Evolutionary conservation across 2,113 vertebrate genomes (phyloP).

Genomic region (Caranx melampygus): DNA sequence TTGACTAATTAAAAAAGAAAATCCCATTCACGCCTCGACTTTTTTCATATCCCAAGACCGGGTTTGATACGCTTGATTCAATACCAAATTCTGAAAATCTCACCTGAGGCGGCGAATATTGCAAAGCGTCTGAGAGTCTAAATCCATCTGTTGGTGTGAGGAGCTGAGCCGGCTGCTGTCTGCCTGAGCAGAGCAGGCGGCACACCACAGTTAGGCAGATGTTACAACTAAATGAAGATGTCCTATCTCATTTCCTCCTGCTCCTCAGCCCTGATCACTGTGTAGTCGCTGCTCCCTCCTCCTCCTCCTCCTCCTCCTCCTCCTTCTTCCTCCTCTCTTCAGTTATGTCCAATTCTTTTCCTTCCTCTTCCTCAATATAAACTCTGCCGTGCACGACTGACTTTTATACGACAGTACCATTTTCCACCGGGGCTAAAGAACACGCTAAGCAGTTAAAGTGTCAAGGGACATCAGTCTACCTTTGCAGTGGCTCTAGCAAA

Average conservation of each 20-base stretch:
- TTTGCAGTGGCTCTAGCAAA: constrained; percentile 30
- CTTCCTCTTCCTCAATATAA: constrained; percentile 38
- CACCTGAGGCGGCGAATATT: constrained; percentile 72
- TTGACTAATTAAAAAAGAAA: constrained; percentile 75
- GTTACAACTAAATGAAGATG: constrained; percentile 74
- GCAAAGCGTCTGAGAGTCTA: constrained; percentile 60
- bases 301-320: no score
- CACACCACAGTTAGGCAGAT: constrained; percentile 59
- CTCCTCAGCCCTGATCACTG: constrained; percentile 36
- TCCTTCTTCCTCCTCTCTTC: not conserved
- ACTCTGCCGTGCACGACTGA: constrained; percentile 54
- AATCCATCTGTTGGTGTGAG: constrained; percentile 62
- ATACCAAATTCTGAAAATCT: constrained; percentile 65
- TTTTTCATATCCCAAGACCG: constrained; percentile 64
- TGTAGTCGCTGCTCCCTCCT: constrained; percentile 8
- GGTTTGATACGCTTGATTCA: constrained; percentile 69
- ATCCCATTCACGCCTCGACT: constrained; percentile 63
- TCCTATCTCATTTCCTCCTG: constrained; percentile 66
- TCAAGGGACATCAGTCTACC: constrained; percentile 67
- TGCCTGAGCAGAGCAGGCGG: constrained; percentile 50
- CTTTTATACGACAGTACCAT: constrained; percentile 75
- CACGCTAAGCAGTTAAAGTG: constrained; percentile 74
- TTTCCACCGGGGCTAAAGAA: constrained; percentile 69
- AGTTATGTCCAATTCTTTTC: constrained; percentile 41
- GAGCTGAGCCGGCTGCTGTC: constrained; percentile 50